Evolutionary conservation across 1,140 invertebrate species (phyloP), one percentile per base, ranked within the genome.

Genomic region (Atopsyche davidsoni): DNA sequence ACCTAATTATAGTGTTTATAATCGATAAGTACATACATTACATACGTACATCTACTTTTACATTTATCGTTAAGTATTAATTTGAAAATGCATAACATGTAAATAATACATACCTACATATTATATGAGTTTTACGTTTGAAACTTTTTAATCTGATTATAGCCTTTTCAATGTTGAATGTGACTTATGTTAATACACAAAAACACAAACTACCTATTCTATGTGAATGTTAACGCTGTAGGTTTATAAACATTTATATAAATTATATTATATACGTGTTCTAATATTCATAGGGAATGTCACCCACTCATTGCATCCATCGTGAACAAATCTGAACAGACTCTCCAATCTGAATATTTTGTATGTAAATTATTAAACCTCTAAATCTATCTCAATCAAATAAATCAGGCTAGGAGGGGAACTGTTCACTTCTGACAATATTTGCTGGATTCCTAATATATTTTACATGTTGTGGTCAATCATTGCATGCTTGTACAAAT

Each of bases 51-150:
- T 57, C 39, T 53, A 57, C 51, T 51, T 53, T 53, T 57, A 57
- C 55, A 46, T 55, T 31, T 53, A 57, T 32, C 16, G 35, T 53
- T 57, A 57, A 57, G 55, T 57, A 53, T 57, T 57, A 53, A 53
- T 46, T 38, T 38, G 39, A 32, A 47, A 22, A 53, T 41, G 38
- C 47, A 22, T 53, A 52, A 53, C 32, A 25, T 53, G 50, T 50
- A 57, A 40, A 57, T 53, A 52, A 38, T 38, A 38, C 14, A 38
- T n/a, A 22, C 17, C 31, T 31, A 45, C 41, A 24, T 34, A 23
- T 46, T 46, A 17, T 14, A 13, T 41, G 14, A 32, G 28, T 17
- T 46, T 46, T 47, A 19, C 17, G 38, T 50, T 50, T 32, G 14
- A 18, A 43, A 18, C 21, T 23, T 50, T 42, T 43, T 21, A 42